These are phyloP conservation scores for Pantherophis guttatus DNA, from an alignment of 2,113 vertebrate species.

Conservation along the genomic window DNA sequence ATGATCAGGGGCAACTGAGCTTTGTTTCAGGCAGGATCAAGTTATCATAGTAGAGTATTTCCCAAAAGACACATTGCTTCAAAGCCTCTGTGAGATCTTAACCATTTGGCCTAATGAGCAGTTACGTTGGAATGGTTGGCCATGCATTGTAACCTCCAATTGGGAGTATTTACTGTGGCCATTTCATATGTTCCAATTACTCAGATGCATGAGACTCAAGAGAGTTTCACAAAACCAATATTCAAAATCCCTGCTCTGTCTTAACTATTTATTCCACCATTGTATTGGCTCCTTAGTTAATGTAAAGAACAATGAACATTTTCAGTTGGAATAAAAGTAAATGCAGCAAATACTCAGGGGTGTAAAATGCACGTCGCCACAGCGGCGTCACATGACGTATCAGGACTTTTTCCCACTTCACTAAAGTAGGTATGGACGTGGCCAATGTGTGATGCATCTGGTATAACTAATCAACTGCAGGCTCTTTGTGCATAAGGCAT, in stretches of 20 bases:
- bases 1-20: not conserved
- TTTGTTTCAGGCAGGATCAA: not conserved
- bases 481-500: not conserved
- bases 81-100: not conserved
- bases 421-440: accelerated
- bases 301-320: not conserved
- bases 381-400: too few relatives aligned
- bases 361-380: too few relatives aligned
- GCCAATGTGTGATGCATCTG: too few relatives aligned
- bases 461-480: not conserved
- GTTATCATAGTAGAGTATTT: not conserved
- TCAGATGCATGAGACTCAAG: not conserved
- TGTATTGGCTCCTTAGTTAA: not conserved
- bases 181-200: not conserved
- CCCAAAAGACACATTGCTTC: not conserved
- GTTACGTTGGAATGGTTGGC: not conserved
- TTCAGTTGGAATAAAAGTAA: not conserved
- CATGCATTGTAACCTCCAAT: not conserved
- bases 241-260: not conserved
- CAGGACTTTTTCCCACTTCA: accelerated
- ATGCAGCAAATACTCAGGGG: not conserved
- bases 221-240: not conserved
- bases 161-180: not conserved
- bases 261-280: not conserved
- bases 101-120: not conserved